Conservation (phyloP, 2,797 vertebrate genomes). For the Trichosurus vulpecula region DNA sequence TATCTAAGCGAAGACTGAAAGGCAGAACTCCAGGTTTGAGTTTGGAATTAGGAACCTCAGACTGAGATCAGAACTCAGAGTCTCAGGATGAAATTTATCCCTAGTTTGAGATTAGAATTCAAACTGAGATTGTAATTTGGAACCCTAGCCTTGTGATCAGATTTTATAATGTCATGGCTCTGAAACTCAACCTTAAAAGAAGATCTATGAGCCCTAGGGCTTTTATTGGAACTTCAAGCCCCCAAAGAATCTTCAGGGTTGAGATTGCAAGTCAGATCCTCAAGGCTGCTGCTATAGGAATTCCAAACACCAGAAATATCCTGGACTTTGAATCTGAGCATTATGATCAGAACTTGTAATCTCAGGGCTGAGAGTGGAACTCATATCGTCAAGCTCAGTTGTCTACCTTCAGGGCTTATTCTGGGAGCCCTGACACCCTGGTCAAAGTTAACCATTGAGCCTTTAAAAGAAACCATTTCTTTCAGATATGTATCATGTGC, state of each 20-base stretch:
- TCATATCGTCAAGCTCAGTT: not conserved
- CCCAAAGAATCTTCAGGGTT: not conserved
- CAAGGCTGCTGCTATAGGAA: not conserved
- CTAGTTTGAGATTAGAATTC: not conserved
- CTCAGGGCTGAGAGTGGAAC: not conserved
- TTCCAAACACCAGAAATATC: not conserved
- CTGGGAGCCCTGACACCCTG: not conserved
- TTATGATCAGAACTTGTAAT: not conserved
- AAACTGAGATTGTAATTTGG: not conserved
- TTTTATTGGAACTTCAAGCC: not conserved
- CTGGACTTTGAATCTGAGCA: not conserved
- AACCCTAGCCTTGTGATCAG: not conserved
- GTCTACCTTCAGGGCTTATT: not conserved
- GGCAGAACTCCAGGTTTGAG: not conserved
- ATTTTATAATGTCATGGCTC: not conserved
- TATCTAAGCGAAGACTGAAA: slow-evolving; percentile 28
- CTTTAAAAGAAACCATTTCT: not conserved
- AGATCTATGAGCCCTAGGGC: not conserved
- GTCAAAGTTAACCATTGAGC: not conserved
- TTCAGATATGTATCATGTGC: not conserved
- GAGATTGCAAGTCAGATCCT: not conserved
- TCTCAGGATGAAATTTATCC: not conserved
- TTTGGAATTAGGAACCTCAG: not conserved
- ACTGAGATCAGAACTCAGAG: not conserved
- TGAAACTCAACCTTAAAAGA: not conserved